phyloP scores from a whole-genome alignment of 2,113 vertebrate species.

The Nymphicus hollandicus region DNA sequence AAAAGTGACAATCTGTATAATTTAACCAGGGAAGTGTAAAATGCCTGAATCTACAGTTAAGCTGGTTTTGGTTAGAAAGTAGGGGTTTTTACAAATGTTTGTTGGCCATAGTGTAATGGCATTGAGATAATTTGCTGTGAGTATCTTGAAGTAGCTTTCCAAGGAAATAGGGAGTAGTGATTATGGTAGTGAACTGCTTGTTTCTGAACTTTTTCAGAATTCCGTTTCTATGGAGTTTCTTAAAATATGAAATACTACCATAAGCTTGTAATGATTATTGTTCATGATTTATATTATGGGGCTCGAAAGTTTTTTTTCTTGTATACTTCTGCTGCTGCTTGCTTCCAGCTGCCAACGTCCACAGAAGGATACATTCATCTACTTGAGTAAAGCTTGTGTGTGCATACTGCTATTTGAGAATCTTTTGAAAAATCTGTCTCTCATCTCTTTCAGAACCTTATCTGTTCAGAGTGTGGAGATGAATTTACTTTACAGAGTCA shows the following conservation, averaged over 20 bases:
- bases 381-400: not conserved
- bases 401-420: not conserved
- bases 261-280: not conserved
- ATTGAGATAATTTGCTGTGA: not conserved
- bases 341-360: not conserved
- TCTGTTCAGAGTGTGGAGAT: constrained; percentile 95
- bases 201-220: not conserved
- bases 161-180: not conserved
- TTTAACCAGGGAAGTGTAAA: not conserved
- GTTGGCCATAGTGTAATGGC: not conserved
- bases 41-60: not conserved
- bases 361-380: not conserved
- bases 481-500: constrained; percentile 97
- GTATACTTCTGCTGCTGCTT: not conserved
- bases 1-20: accelerated
- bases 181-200: not conserved
- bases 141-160: not conserved
- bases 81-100: not conserved
- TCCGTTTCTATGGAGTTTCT: not conserved
- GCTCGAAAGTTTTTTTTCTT: not conserved
- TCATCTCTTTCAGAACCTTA: constrained; percentile 83
- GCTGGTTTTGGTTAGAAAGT: not conserved
- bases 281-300: not conserved
- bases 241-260: not conserved
- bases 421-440: not conserved